Base-by-base conservation (phyloP, 1,140 invertebrate species). In the Anoplophora glabripennis region DNA sequence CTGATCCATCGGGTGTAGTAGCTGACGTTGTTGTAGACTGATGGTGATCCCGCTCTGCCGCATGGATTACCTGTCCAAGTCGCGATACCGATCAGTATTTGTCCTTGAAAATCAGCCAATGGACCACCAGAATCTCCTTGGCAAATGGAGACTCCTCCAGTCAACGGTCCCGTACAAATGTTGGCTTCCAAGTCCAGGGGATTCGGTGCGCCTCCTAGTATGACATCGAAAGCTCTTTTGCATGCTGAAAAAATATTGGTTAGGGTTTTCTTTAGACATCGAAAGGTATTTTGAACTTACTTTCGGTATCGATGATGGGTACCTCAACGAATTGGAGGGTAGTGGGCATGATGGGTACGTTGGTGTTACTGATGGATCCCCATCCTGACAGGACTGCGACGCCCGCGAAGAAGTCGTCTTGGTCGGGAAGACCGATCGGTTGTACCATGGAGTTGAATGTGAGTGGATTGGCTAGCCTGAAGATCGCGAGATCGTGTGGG, bases 61-160 rank as follows among this genome's bases (percentile, higher is more conserved):
- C 88, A 88, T 58, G 89, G 89, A 40, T 83, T 78, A 33, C 83
- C 75, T 8, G 89, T 88, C 86, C 87, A 91, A 1, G 88, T 90
- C 0, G 89, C 88, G 12, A 89, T 75, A 14, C 89, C 89, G 54
- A 89, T 68, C 54, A 79, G 44, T 12, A 75, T 67, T 15, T 54
- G 68, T 59, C 74, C 65, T 28, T 2, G 2, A 5, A 5, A 5
- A 45, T 81, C 72, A 14, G 83, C 77, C 35, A 87, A 67, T 15
- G 85, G 86, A 53, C 86, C 85, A 44, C 86, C 86, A 33, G 85
- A 86, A 69, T 88, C 86, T 42, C 85, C 85, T 55, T 76, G 82
- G 73, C 86, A 87, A 15, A 15, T 17, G 8, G 82, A 81, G 28
- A 76, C 69, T 53, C 82, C 81, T 41, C 83, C 80, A 37, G 73